phyloP scores from a whole-genome alignment of 1,140 invertebrate genomes.

The Calycopis cecrops region DNA sequence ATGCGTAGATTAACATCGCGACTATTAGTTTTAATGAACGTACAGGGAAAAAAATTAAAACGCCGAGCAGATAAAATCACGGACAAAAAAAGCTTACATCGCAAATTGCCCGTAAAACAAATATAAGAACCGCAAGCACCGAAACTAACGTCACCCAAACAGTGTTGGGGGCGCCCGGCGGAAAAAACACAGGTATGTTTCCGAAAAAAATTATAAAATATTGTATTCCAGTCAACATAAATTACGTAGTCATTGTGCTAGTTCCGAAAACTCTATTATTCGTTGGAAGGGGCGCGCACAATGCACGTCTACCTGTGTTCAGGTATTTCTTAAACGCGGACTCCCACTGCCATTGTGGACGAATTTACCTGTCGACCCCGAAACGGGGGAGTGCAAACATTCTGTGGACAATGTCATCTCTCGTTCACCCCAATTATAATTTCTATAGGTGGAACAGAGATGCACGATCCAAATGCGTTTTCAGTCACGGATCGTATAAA shows the following conservation, averaged over 20 bases:
- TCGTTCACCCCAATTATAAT: slow-evolving; percentile 17
- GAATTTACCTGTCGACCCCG: slow-evolving; percentile 62
- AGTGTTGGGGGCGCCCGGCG: slow-evolving; percentile 30
- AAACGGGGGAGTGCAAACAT: slow-evolving; percentile 61
- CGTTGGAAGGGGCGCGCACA: slow-evolving; percentile 48
- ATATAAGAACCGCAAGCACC: slow-evolving; percentile 53
- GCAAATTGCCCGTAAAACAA: slow-evolving; percentile 70
- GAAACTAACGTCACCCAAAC: slow-evolving; percentile 53
- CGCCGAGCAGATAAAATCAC: slow-evolving; percentile 40
- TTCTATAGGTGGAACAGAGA: slow-evolving; percentile 30
- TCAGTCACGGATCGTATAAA: slow-evolving; percentile 62
- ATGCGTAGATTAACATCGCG: slow-evolving; percentile 57
- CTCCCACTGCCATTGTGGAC: slow-evolving; percentile 62
- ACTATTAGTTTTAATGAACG: slow-evolving; percentile 44
- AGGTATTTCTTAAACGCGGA: slow-evolving; percentile 64
- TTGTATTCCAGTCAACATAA: slow-evolving; percentile 61
- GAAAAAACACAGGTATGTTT: slow-evolving; percentile 52
- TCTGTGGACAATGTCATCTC: slow-evolving; percentile 40
- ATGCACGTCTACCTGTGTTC: slow-evolving; percentile 57
- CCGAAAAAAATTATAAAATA: slow-evolving; percentile 64
- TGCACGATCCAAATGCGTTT: slow-evolving; percentile 30
- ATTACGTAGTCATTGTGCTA: slow-evolving; percentile 68
- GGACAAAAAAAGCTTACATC: slow-evolving; percentile 37
- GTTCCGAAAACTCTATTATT: slow-evolving; percentile 72
- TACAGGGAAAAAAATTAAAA: slow-evolving; percentile 23